Conservation (phyloP, 2,888 invertebrate genomes). For the Noctua pronuba region DNA sequence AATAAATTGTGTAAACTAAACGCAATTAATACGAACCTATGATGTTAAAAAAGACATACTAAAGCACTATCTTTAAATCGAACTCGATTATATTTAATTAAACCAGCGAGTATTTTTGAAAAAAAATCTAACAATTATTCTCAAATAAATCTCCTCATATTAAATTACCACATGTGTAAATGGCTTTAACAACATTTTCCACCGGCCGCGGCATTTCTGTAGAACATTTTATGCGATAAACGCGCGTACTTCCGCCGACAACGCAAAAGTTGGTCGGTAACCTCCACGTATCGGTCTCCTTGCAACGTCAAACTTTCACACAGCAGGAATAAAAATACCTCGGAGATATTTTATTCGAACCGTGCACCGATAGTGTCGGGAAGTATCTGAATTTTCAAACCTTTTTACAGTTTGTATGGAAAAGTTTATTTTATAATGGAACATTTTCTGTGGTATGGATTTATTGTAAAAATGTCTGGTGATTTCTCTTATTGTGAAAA, state of each 20-base stretch:
- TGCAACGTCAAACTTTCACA: constrained; percentile 40
- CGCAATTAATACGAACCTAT: background rate
- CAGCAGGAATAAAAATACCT: constrained; percentile 25
- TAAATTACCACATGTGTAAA: constrained; percentile 15
- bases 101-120: background rate
- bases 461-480: background rate
- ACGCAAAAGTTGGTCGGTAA: constrained; percentile 49
- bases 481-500: too few species aligned
- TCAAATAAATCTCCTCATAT: constrained; percentile 15
- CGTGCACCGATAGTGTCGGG: background rate
- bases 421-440: background rate
- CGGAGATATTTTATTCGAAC: constrained; percentile 15
- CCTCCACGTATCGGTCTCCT: constrained; percentile 36
- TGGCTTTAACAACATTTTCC: constrained; percentile 29
- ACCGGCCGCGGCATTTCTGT: constrained; percentile 27
- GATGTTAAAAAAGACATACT: background rate
- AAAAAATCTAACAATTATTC: background rate
- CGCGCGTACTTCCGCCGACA: constrained; percentile 24
- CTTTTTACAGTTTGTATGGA: background rate
- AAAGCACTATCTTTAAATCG: background rate
- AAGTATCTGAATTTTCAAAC: constrained; percentile 3
- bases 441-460: background rate
- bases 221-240: constrained; percentile 57
- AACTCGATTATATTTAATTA: background rate
- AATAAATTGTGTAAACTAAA: too few species aligned